Conservation (phyloP, 2,113 vertebrate species). For the Sylvietta virens region DNA sequence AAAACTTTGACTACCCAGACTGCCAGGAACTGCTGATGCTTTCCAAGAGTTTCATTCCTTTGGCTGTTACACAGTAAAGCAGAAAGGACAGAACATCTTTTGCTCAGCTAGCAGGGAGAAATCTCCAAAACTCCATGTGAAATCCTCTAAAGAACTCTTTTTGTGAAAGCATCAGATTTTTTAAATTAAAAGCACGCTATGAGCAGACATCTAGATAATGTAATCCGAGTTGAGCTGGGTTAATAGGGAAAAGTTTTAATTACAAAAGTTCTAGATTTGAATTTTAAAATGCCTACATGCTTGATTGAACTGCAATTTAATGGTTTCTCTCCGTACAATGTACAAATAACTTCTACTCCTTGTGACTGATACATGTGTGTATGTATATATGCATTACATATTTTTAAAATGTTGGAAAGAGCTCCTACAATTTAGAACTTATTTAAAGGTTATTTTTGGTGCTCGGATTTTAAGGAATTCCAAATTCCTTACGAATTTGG, state of each 20-base stretch:
- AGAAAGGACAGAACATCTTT: background rate
- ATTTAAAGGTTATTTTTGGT: background rate
- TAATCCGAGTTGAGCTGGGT: background rate
- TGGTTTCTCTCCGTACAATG: background rate
- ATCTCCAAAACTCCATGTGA: background rate
- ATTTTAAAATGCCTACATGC: background rate
- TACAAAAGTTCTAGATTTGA: background rate
- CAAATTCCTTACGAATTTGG: background rate
- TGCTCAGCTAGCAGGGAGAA: background rate
- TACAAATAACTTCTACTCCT: background rate
- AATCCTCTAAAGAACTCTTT: background rate
- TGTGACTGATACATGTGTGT: rapidly evolving
- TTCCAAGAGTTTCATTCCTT: background rate
- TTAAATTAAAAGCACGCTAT: background rate
- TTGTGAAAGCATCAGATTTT: background rate
- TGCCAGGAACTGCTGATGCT: background rate
- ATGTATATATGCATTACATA: background rate
- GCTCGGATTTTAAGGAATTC: background rate
- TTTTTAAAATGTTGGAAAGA: background rate
- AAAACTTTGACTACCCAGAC: background rate
- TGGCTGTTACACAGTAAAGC: background rate
- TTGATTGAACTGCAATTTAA: background rate
- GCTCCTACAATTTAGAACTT: background rate
- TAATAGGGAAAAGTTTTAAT: background rate
- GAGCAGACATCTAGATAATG: background rate